Percentiles rank a stretch among this genome's conserved stretches.
These are phyloP conservation scores for Lanius ludovicianus DNA, from an alignment of 2,113 vertebrate genomes.

Conservation along the genomic window DNA sequence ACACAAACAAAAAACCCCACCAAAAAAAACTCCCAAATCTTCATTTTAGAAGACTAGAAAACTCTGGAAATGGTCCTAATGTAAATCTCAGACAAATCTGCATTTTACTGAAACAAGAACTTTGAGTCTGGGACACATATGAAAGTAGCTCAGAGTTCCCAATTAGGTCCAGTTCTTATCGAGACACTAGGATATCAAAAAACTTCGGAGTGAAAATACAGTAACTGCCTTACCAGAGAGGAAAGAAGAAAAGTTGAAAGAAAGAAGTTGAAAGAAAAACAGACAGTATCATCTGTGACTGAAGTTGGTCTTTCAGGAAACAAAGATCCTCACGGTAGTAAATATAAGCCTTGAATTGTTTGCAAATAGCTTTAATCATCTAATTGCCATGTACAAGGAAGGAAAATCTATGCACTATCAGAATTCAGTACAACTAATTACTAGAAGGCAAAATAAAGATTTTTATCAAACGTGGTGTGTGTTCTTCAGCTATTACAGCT, in stretches of 20 bases:
- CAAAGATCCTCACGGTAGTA: not conserved
- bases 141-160: not conserved
- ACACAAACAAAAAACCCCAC: not conserved
- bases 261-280: not conserved
- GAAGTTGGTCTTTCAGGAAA: not conserved
- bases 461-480: not conserved
- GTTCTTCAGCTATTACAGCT: not conserved
- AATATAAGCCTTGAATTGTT: constrained; percentile 8
- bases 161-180: not conserved
- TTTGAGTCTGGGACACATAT: not conserved
- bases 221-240: not conserved
- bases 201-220: not conserved
- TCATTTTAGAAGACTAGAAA: not conserved
- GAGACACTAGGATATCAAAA: not conserved
- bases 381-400: constrained; percentile 16
- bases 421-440: not conserved
- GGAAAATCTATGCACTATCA: not conserved
- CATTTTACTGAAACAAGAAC: not conserved
- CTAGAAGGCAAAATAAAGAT: constrained; percentile 31
- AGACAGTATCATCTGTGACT: not conserved
- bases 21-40: not conserved
- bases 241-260: not conserved
- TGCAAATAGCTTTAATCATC: constrained; percentile 41
- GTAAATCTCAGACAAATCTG: not conserved
- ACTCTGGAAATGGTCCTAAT: not conserved